phyloP scores from a whole-genome alignment of 2,797 vertebrate species.

The Fundulus diaphanus region DNA sequence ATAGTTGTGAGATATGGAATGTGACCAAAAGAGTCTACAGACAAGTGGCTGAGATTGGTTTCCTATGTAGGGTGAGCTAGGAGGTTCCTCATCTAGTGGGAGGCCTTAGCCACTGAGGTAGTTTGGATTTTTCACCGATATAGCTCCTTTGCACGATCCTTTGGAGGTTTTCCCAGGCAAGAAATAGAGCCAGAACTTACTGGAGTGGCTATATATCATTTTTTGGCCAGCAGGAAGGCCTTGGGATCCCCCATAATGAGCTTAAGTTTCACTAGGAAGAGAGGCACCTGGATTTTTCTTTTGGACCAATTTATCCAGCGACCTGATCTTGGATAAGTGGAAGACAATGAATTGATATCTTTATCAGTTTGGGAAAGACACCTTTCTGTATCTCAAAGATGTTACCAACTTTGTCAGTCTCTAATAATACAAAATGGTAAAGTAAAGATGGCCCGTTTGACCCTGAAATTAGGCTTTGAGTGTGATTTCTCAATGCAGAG shows the following conservation, averaged over 20 bases:
- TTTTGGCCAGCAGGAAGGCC: background rate
- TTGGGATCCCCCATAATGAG: background rate
- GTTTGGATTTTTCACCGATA: background rate
- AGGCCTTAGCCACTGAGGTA: background rate
- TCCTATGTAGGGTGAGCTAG: background rate
- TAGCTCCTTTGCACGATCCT: background rate
- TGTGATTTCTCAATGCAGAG: background rate
- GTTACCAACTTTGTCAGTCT: background rate
- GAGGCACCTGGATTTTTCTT: background rate
- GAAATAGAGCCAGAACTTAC: background rate
- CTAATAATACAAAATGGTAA: background rate
- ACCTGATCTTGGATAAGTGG: background rate
- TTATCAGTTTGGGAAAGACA: background rate
- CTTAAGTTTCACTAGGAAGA: background rate
- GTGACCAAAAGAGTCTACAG: background rate
- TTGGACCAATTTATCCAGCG: background rate
- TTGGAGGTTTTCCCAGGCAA: background rate
- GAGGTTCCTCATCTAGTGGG: background rate
- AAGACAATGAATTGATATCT: background rate
- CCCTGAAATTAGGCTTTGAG: no score
- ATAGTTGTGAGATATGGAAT: background rate
- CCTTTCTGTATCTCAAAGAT: background rate
- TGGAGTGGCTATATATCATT: background rate
- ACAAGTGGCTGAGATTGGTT: background rate
- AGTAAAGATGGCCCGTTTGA: background rate